Conservation (phyloP, 2,113 vertebrate species). For the Pampusana beccarii region DNA sequence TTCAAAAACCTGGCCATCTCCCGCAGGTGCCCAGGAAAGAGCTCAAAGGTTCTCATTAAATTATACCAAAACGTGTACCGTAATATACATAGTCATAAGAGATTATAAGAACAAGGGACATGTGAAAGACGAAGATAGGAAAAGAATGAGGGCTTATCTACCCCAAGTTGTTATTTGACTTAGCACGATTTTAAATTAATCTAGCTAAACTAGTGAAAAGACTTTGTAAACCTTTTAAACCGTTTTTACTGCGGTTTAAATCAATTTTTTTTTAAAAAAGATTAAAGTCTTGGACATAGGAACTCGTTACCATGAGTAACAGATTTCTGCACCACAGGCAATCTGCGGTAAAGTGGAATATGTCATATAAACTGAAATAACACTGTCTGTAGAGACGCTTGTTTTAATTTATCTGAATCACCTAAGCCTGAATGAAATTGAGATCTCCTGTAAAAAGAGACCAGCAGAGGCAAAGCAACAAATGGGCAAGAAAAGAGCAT, state of each 20-base stretch:
- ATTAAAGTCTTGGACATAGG: slow-evolving; percentile 30
- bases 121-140: slow-evolving; percentile 23
- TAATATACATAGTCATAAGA: neutral
- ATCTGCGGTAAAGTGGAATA: neutral
- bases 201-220: slow-evolving; percentile 30
- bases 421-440: neutral
- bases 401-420: slow-evolving; percentile 39
- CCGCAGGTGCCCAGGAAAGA: neutral
- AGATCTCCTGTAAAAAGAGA: neutral
- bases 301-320: slow-evolving; percentile 29
- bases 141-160: neutral
- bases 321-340: slow-evolving; percentile 40
- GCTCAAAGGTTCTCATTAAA: neutral
- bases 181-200: slow-evolving; percentile 35
- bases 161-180: neutral
- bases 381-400: neutral
- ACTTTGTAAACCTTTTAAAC: slow-evolving; percentile 33
- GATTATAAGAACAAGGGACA: slow-evolving; percentile 17
- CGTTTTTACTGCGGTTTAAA: neutral
- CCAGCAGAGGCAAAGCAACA: neutral
- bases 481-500: neutral
- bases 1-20: neutral
- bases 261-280: neutral
- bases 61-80: neutral
- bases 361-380: slow-evolving; percentile 46